Percentiles rank a stretch among this genome's conserved stretches.
phyloP scores from a whole-genome alignment of 2,888 invertebrate genomes.

The Meiosimyza decipiens region DNA sequence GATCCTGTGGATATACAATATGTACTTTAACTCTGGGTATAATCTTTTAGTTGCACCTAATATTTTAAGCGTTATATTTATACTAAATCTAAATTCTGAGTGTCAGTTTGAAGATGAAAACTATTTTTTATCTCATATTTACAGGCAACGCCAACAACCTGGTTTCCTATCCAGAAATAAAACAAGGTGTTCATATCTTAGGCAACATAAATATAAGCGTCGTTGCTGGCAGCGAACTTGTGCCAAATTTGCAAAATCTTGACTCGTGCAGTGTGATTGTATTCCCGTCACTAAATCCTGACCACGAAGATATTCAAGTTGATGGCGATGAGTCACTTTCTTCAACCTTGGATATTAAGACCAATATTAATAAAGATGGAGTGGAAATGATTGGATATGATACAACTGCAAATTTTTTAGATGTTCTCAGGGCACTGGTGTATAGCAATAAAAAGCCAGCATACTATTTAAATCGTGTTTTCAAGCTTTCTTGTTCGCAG shows the following conservation, averaged over 20 bases:
- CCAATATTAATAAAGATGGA: conserved; percentile 91
- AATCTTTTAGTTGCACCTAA: neutral
- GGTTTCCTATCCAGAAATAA: conserved; percentile 66
- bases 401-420: conserved; percentile 61
- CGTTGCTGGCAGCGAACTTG: conserved; percentile 55
- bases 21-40: neutral
- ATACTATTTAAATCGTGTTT: conserved; percentile 93
- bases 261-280: conserved; percentile 95
- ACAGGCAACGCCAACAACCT: conserved; percentile 64
- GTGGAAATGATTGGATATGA: conserved; percentile 70
- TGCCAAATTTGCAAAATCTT: conserved; percentile 73
- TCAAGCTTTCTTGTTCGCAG: conserved; percentile 95
- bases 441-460: conserved; percentile 98
- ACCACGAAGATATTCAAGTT: conserved; percentile 82
- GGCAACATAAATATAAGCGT: conserved; percentile 84
- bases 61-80: neutral
- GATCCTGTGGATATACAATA: no score
- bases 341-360: conserved; percentile 64
- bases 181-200: conserved; percentile 84
- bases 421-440: conserved; percentile 70
- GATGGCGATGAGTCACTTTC: conserved; percentile 65
- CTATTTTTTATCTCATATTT: neutral
- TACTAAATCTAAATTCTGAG: no score
- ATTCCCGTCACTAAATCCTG: conserved; percentile 94
- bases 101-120: neutral